Evolutionary conservation across 2,113 vertebrate genomes (phyloP), one percentile per base, ranked within the genome.

Genomic region (Callaeas wilsoni): DNA sequence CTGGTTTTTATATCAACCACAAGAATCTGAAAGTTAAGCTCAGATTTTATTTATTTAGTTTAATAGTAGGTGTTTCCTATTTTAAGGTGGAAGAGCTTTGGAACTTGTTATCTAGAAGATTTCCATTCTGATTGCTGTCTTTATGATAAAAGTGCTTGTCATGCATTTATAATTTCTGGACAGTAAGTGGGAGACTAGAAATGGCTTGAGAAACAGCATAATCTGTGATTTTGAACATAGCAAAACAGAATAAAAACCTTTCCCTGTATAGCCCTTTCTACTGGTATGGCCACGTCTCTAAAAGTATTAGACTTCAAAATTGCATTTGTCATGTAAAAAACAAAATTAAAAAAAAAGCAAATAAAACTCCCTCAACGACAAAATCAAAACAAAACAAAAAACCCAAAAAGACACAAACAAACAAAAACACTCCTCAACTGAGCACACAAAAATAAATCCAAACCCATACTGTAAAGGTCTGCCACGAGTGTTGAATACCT

Each of bases 181-280:
- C 13, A 44, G 5, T 27, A 44, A 55, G 4, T 27, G 7, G 33
- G 23, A 90, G 42, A 67, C 12, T 5, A 3, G 2, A 42, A 67
- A 35, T 27, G 5, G 5, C 6, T 67, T 67, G 13, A 84, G 30
- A 81, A 93, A 42, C 6, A 77, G 7, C 5, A 65, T 16, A 25
- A 29, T 17, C 20, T 76, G 9, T 76, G 22, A 27, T 50, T 63
- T 68, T 63, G 49, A 83, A 47, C 3, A 39, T 1, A 23, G 17
- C 5, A 67, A 27, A 60, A 8, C 4, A 52, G 39, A 44, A 9
- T 4, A 64, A 35, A 32, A 12, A 12, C 6, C 1, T 55, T 75
- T 39, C 9, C 30, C 5, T 1, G 0, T 3, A 5, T 3, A 67
- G 5, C 2, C 8, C 2, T 29, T 47, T 70, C 9, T 70, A 35